Evolutionary conservation across 2,113 vertebrate species (phyloP).

Genomic region (Miniopterus natalensis): DNA sequence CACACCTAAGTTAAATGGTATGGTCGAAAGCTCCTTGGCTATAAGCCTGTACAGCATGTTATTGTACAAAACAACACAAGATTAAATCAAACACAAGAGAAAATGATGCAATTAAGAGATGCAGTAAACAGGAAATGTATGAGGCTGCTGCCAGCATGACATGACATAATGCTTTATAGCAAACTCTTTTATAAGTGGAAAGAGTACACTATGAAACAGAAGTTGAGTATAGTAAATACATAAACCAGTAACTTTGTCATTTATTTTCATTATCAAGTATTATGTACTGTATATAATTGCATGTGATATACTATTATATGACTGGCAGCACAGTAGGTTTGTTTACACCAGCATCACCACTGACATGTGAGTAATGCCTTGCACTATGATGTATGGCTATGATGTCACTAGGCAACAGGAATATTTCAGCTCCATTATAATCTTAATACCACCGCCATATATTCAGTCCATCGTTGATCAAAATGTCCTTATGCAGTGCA

Average conservation of each 20-base stretch:
- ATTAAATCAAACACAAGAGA: neutral
- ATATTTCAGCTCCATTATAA: too few species aligned
- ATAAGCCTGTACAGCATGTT: neutral
- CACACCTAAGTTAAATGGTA: neutral
- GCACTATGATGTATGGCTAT: too few species aligned
- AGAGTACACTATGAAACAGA: neutral
- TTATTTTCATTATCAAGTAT: too few species aligned
- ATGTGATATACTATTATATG: neutral
- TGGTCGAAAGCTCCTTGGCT: neutral
- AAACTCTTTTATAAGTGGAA: neutral
- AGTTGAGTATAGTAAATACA: too few species aligned
- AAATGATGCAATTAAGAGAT: neutral
- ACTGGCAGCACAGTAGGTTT: neutral
- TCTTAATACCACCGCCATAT: too few species aligned
- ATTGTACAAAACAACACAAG: neutral
- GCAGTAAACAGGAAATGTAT: neutral
- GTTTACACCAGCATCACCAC: neutral
- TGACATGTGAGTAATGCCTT: neutral
- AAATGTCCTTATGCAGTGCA: neutral
- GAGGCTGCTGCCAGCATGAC: neutral
- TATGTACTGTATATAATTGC: too few species aligned
- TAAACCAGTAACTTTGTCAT: neutral
- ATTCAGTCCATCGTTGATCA: too few species aligned
- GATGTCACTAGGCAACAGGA: neutral
- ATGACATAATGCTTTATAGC: neutral